Percentiles rank a stretch among this genome's conserved stretches.
phyloP scores from a whole-genome alignment of 2,888 invertebrate genomes.

The Tipula confusa region DNA sequence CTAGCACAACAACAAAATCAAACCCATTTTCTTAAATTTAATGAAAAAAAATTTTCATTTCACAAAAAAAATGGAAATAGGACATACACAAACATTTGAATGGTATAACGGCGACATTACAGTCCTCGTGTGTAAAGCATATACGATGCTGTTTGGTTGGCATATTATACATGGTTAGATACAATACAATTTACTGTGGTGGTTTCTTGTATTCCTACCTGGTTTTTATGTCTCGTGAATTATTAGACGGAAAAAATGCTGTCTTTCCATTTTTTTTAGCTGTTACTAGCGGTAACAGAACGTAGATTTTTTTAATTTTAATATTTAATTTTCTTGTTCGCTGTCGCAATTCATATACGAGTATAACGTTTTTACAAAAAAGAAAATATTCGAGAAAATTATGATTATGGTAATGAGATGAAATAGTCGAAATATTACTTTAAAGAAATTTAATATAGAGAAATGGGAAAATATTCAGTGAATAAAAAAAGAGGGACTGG shows the following conservation, averaged over 20 bases:
- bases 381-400: background rate
- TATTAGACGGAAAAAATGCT: background rate
- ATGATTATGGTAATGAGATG: constrained; percentile 25
- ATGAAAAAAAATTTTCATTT: background rate
- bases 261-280: background rate
- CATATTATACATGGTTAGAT: background rate
- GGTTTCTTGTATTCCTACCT: background rate
- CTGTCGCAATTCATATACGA: background rate
- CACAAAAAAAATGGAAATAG: background rate
- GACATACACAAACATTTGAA: background rate
- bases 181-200: background rate
- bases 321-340: constrained; percentile 25
- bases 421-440: background rate
- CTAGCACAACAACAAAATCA: background rate
- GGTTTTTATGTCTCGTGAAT: constrained; percentile 9
- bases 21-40: background rate
- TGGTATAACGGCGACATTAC: background rate
- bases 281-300: background rate
- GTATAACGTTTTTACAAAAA: background rate
- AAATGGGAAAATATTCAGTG: background rate
- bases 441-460: background rate
- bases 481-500: background rate
- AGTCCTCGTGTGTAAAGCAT: background rate
- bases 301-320: constrained; percentile 7
- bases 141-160: background rate